Evolutionary conservation across 2,888 invertebrate genomes (phyloP).

Genomic region (Macrophya annulata): DNA sequence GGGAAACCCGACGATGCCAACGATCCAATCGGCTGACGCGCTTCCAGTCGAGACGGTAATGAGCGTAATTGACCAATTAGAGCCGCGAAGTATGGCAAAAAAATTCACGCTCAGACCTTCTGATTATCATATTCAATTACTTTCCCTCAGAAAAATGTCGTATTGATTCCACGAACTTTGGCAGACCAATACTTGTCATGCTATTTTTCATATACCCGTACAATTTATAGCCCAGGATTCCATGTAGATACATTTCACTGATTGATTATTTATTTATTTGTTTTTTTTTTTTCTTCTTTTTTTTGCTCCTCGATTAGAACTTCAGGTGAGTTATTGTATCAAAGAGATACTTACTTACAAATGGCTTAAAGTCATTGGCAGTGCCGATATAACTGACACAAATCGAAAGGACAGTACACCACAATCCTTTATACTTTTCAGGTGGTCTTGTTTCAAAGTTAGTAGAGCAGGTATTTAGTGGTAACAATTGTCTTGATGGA

Average conservation of each 20-base stretch:
- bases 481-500: too few species aligned
- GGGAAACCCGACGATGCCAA: constrained; percentile 59
- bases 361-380: constrained; percentile 3
- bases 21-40: constrained; percentile 76
- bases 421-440: background rate
- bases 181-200: background rate
- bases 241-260: background rate
- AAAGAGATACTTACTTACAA: background rate
- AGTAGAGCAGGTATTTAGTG: too few species aligned
- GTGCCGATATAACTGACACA: constrained; percentile 8
- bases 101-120: constrained; percentile 66
- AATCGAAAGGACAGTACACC: background rate
- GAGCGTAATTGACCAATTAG: constrained; percentile 80
- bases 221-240: constrained; percentile 7
- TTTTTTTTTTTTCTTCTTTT: too few species aligned
- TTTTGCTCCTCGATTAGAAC: too few species aligned
- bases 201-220: constrained; percentile 19
- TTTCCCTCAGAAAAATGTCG: constrained; percentile 44
- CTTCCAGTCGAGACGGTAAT: constrained; percentile 77
- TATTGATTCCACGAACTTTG: constrained; percentile 27
- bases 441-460: background rate
- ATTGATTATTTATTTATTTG: background rate
- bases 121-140: constrained; percentile 62
- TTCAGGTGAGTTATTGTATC: background rate
- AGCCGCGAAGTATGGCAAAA: constrained; percentile 72